Evolutionary conservation across 2,888 invertebrate species (phyloP).

Genomic region (Philopedon plagiatum): DNA sequence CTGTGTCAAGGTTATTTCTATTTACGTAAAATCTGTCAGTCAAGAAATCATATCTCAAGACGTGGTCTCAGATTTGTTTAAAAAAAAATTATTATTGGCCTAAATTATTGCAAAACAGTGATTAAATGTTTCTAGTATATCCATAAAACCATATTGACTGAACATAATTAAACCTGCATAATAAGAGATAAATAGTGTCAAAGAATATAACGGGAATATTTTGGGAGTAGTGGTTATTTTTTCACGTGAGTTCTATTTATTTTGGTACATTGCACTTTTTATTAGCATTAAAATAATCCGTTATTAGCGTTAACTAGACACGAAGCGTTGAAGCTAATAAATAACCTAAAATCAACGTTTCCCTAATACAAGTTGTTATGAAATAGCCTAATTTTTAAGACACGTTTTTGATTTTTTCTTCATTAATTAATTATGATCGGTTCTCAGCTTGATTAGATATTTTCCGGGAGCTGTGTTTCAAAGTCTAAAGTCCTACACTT

Average conservation of each 20-base stretch:
- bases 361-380: background rate
- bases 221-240: background rate
- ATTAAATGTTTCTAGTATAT: background rate
- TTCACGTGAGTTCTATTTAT: slow-evolving; percentile 34
- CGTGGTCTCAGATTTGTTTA: background rate
- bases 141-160: too few species aligned
- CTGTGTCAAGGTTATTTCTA: slow-evolving; percentile 29
- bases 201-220: background rate
- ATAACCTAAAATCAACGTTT: background rate
- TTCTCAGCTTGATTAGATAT: too few species aligned
- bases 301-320: background rate
- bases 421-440: too few species aligned
- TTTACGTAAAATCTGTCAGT: slow-evolving; percentile 33
- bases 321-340: background rate
- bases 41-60: slow-evolving; percentile 35
- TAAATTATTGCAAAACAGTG: slow-evolving; percentile 8
- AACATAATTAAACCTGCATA: background rate
- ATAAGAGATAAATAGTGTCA: background rate
- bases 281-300: background rate
- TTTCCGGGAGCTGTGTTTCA: too few species aligned
- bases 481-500: background rate
- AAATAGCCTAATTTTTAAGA: background rate
- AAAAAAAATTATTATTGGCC: background rate
- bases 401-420: background rate
- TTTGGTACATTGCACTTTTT: slow-evolving; percentile 30